Base-by-base conservation (phyloP, 1,140 invertebrate species). In the Streblospio benedicti region DNA sequence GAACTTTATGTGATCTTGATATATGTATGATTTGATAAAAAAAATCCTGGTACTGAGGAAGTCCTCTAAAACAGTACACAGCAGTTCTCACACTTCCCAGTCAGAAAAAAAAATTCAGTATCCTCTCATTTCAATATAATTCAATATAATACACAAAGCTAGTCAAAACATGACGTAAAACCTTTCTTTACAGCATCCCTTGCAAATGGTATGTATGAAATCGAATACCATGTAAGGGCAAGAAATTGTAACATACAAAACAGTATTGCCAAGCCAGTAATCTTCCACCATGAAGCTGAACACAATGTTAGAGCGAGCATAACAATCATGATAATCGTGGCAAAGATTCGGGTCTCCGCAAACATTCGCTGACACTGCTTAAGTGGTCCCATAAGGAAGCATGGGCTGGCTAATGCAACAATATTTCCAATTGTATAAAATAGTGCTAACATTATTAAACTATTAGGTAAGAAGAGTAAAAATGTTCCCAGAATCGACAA, bases 291-390 rank as follows among this genome's bases (percentile, higher is more conserved):
- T 68, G 89, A 77, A 32, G 87, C 88, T 65, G 87, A 82, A 54
- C 89, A 77, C 43, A 93, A 77, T 16, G 90, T 92, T 65, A 92
- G 80, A 55, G 83, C 76, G 66, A 93, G n/a, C n/a, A 69, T 70
- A 68, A 78, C 76, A 58, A 92, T 71, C 65, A 91, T 87, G 64
- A 92, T 71, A 64, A 89, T 79, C 49, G 91, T 92, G 32, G 91
- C 91, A 69, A 92, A 85, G 18, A 88, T 69, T 76, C 91, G 82
- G n/a, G 88, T 91, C 12, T 85, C 76, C 18, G 88, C 86, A 82
- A 93, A 93, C 91, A 94, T 94, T 77, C 90, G 90, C 75, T 93
- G 90, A 0, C 91, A 53, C 75, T 94, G 91, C 74, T 89, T 92
- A 0, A 89, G 69, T 23, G 91, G 91, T 50, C 91, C 91, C 89